A percentile compares a stretch with the other conserved stretches of the same genome.
Conservation (phyloP, 2,797 vertebrate genomes). For the Trichosurus vulpecula region DNA sequence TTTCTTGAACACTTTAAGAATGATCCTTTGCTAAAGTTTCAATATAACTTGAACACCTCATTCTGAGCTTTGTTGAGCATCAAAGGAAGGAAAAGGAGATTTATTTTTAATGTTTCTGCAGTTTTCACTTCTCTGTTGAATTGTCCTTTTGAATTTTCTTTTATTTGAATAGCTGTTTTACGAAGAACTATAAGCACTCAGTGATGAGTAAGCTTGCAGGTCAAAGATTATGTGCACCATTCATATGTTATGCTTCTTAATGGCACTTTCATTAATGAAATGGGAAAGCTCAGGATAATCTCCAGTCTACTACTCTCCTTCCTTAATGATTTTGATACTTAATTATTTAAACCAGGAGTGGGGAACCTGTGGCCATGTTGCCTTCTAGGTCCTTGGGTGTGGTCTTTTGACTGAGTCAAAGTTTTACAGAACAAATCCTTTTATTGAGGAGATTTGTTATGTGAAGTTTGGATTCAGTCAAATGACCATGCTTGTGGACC, state of each 20-base stretch:
- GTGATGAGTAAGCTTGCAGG: slow-evolving; percentile 38
- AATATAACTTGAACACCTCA: slow-evolving; percentile 40
- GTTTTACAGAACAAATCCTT: too few species aligned
- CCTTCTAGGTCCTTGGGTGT: too few species aligned
- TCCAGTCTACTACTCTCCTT: background rate
- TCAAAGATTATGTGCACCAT: slow-evolving; percentile 23
- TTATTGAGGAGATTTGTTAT: too few species aligned
- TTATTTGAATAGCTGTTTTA: slow-evolving; percentile 51
- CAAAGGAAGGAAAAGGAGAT: background rate
- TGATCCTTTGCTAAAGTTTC: slow-evolving; percentile 29
- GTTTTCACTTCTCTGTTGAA: slow-evolving; percentile 29
- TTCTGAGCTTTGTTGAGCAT: background rate
- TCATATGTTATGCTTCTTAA: slow-evolving; percentile 23
- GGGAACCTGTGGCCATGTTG: too few species aligned
- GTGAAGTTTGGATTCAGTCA: too few species aligned
- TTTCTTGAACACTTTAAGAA: slow-evolving; percentile 42
- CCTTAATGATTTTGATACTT: slow-evolving; percentile 21
- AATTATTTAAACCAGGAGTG: slow-evolving; percentile 8
- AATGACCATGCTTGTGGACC: too few species aligned
- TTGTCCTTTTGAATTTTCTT: background rate
- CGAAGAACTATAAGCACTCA: slow-evolving; percentile 47
- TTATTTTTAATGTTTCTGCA: slow-evolving; percentile 29
- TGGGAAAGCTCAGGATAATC: background rate
- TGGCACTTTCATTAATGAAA: slow-evolving; percentile 18
- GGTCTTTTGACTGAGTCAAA: too few species aligned